Conservation (phyloP, 2,113 vertebrate genomes). For the Coptodon rendalli region DNA sequence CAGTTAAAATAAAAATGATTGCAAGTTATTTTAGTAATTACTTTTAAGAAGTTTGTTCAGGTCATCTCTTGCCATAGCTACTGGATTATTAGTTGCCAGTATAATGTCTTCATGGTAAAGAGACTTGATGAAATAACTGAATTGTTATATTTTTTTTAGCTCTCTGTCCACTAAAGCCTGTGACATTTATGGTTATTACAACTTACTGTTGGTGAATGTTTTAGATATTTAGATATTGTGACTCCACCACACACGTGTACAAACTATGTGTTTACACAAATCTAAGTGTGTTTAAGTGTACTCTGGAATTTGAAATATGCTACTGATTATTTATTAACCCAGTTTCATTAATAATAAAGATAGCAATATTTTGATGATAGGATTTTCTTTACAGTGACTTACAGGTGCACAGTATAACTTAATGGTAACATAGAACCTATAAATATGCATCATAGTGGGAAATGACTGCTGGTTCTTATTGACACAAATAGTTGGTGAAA, state of each 20-base stretch:
- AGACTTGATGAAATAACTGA: accelerated
- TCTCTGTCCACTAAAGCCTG: neutral
- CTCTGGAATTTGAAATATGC: neutral
- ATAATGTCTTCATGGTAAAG: neutral
- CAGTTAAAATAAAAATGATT: neutral
- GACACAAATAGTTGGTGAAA: neutral
- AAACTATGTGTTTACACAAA: neutral
- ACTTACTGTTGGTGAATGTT: neutral
- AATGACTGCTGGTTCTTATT: neutral
- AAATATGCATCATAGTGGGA: neutral
- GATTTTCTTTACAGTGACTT: neutral
- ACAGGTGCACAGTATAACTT: neutral
- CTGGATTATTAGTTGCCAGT: neutral
- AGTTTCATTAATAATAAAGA: neutral
- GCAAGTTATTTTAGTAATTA: neutral
- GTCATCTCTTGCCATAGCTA: neutral
- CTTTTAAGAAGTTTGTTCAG: neutral
- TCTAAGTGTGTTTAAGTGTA: neutral
- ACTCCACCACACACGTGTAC: neutral
- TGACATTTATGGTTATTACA: neutral
- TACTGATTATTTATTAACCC: neutral
- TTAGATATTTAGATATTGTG: neutral
- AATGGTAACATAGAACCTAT: accelerated
- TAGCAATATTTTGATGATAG: neutral
- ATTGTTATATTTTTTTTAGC: neutral